phyloP scores from a whole-genome alignment of 2,888 invertebrate genomes.

The Aquatica leii region DNA sequence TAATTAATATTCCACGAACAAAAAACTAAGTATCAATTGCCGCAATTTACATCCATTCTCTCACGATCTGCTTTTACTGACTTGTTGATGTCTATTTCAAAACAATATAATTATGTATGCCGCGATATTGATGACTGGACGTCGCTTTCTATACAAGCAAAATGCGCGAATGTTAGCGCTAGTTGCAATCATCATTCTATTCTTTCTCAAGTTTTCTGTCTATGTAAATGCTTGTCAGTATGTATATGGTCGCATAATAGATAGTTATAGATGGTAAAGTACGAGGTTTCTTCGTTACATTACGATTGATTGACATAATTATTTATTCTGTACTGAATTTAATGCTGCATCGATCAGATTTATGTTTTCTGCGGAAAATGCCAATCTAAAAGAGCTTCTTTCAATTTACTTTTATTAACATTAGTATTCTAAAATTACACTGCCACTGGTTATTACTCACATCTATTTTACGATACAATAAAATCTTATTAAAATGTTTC shows the following conservation, averaged over 20 bases:
- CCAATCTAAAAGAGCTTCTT: conserved; percentile 14
- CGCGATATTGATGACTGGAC: conserved; percentile 47
- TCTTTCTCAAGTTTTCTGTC: conserved; percentile 24
- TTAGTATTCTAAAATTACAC: conserved; percentile 14
- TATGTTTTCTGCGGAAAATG: conserved; percentile 12
- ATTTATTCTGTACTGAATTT: conserved; percentile 21
- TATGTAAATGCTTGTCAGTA: conserved; percentile 20
- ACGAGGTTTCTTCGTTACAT: conserved; percentile 22
- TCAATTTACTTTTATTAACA: conserved; percentile 20
- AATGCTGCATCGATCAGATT: conserved; percentile 19
- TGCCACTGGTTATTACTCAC: conserved; percentile 9
- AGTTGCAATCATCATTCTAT: conserved; percentile 37
- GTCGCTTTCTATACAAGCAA: conserved; percentile 44
- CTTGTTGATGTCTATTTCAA: conserved; percentile 47
- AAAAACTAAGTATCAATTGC: conserved; percentile 12
- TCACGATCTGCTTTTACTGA: conserved; percentile 45
- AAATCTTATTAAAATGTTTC: no score
- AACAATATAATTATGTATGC: conserved; percentile 48
- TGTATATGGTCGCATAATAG: conserved; percentile 26
- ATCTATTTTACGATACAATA: background rate
- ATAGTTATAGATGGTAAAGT: conserved; percentile 20
- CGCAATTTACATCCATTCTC: conserved; percentile 41
- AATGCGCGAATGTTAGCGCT: conserved; percentile 39
- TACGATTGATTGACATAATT: conserved; percentile 26
- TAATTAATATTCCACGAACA: conserved; percentile 13